These are phyloP conservation scores for Urocitellus parryii DNA, from an alignment of 2,113 vertebrate species.

Conservation along the genomic window DNA sequence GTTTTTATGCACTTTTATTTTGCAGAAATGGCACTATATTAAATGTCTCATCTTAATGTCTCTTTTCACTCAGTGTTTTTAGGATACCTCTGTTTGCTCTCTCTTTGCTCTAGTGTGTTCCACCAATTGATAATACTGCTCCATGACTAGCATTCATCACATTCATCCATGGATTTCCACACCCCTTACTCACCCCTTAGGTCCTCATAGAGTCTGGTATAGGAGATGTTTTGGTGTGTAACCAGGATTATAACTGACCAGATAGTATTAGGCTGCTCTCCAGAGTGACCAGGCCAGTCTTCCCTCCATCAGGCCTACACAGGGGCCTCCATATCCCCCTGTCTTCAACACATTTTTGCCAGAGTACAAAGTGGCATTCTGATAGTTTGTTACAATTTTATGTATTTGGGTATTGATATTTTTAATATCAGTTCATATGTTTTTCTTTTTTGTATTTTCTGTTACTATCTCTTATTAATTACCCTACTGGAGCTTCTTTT, in stretches of 20 bases:
- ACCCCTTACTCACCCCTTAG: not conserved
- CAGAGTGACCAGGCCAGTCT: not conserved
- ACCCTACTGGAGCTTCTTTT: not conserved
- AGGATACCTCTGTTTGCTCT: not conserved
- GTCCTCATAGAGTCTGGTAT: not conserved
- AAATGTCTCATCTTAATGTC: not conserved
- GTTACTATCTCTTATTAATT: not conserved
- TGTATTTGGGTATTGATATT: not conserved
- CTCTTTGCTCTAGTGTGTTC: not conserved
- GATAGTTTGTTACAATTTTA: not conserved
- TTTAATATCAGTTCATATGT: not conserved
- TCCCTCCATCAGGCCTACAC: not conserved
- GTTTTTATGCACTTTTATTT: not conserved
- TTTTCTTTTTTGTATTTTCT: not conserved
- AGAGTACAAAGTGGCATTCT: not conserved
- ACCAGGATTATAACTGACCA: not conserved
- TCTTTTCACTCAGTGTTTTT: not conserved
- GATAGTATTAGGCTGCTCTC: not conserved
- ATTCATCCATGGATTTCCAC: not conserved
- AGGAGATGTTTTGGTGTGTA: not conserved
- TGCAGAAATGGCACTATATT: not conserved
- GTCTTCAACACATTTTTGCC: not conserved
- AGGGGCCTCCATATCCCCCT: too few relatives aligned
- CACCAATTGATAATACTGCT: not conserved
- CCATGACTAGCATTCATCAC: not conserved